Conservation (phyloP, 1,140 invertebrate genomes). For the Campoletis sonorensis region DNA sequence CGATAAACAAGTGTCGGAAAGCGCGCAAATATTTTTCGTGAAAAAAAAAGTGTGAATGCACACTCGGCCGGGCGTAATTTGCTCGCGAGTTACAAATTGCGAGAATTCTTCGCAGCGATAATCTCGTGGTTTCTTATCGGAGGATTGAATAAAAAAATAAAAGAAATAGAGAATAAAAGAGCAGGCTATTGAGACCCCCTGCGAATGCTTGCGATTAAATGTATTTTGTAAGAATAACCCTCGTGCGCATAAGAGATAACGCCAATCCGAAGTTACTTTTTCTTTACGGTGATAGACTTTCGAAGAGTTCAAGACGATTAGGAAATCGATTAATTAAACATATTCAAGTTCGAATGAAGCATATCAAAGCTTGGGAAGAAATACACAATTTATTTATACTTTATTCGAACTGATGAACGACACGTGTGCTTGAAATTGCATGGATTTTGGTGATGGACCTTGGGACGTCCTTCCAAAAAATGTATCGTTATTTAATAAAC, state of each 20-base stretch:
- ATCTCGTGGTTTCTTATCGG: neutral
- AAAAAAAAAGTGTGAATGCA: neutral
- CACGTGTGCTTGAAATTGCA: too few species aligned
- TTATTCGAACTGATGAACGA: too few species aligned
- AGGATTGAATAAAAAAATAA: neutral
- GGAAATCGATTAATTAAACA: too few species aligned
- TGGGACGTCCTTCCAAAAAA: too few species aligned
- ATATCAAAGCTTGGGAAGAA: too few species aligned
- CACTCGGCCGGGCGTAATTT: neutral
- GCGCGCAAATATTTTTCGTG: neutral
- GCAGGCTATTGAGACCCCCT: slow-evolving; percentile 2
- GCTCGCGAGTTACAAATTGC: slow-evolving; percentile 1
- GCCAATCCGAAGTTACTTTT: neutral
- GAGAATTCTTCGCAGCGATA: neutral
- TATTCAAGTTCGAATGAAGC: too few species aligned
- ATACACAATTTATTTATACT: too few species aligned
- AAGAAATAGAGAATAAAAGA: neutral
- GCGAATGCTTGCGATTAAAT: neutral
- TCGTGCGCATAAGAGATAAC: neutral
- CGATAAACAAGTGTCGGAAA: neutral
- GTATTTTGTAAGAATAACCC: neutral
- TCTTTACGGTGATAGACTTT: neutral
- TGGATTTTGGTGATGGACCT: too few species aligned
- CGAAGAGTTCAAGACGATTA: too few species aligned
- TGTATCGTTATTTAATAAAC: too few species aligned